Percentiles rank a stretch among this genome's conserved stretches.
Conservation (phyloP, 2,888 invertebrate genomes). For the Volucella inflata region DNA sequence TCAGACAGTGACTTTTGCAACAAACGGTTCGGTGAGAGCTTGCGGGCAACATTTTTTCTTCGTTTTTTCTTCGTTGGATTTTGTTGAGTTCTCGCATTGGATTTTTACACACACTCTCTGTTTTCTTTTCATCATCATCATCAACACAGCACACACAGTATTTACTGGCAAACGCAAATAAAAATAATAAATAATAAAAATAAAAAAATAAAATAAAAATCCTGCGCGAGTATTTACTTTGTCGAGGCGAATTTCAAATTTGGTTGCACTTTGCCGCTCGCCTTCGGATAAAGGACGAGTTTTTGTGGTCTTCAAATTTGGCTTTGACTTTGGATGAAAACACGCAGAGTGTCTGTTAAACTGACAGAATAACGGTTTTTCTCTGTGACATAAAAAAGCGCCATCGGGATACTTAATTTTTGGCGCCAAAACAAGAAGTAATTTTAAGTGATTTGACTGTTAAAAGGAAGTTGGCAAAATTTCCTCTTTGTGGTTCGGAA, state of each 20-base stretch:
- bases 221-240: too few species aligned
- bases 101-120: constrained; percentile 66
- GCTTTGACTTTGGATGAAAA: constrained; percentile 22
- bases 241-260: constrained; percentile 11
- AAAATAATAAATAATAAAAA: constrained; percentile 3
- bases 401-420: constrained; percentile 26
- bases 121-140: constrained; percentile 50
- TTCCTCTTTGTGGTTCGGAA: constrained; percentile 10
- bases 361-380: constrained; percentile 45
- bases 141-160: constrained; percentile 18
- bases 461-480: neutral
- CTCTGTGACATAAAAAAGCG: constrained; percentile 51
- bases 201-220: constrained; percentile 28
- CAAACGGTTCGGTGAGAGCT: constrained; percentile 73
- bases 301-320: constrained; percentile 3
- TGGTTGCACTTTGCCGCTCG: constrained; percentile 37
- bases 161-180: neutral
- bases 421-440: constrained; percentile 45
- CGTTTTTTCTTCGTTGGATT: constrained; percentile 75
- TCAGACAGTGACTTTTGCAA: constrained; percentile 76
- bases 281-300: constrained; percentile 50
- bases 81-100: constrained; percentile 75
- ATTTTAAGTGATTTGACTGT: neutral
- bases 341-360: constrained; percentile 32
- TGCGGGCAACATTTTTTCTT: constrained; percentile 73